phyloP scores from a whole-genome alignment of 2,113 vertebrate genomes.

The Alosa alosa region DNA sequence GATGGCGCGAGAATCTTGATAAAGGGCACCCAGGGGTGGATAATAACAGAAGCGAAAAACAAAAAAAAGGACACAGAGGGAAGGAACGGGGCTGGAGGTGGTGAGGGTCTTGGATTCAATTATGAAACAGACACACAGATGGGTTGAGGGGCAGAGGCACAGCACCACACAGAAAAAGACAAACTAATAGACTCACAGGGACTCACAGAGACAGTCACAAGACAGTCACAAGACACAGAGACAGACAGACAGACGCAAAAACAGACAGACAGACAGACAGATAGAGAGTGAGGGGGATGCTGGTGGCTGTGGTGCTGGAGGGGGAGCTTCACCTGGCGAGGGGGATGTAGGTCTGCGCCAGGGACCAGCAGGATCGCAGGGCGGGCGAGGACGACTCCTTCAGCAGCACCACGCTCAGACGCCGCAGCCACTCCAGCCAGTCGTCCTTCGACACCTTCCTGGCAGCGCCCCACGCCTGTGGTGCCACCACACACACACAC shows the following conservation, averaged over 20 bases:
- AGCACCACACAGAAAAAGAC: no score
- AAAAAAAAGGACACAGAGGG: neutral
- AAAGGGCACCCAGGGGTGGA: neutral
- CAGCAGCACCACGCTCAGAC: constrained; percentile 91
- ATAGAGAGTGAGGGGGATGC: neutral
- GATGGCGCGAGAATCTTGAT: neutral
- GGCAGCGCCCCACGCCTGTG: constrained; percentile 95
- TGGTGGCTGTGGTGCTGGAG: neutral
- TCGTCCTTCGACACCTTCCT: constrained; percentile 98
- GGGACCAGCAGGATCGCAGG: constrained; percentile 93
- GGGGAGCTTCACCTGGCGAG: constrained; percentile 84
- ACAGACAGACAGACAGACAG: neutral
- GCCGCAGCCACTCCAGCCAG: constrained; percentile 95
- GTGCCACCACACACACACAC: constrained; percentile 38
- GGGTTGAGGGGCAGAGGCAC: neutral
- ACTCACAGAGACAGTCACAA: neutral
- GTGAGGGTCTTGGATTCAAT: neutral
- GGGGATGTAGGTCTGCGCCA: constrained; percentile 97
- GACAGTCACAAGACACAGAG: neutral
- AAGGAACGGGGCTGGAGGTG: neutral
- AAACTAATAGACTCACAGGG: neutral
- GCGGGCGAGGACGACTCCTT: constrained; percentile 97
- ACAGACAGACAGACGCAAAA: neutral
- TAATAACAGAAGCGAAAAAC: neutral
- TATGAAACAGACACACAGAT: neutral